Evolutionary conservation across 2,797 vertebrate species (phyloP), one percentile per base, ranked within the genome.

Genomic region (Alfaro cultratus): DNA sequence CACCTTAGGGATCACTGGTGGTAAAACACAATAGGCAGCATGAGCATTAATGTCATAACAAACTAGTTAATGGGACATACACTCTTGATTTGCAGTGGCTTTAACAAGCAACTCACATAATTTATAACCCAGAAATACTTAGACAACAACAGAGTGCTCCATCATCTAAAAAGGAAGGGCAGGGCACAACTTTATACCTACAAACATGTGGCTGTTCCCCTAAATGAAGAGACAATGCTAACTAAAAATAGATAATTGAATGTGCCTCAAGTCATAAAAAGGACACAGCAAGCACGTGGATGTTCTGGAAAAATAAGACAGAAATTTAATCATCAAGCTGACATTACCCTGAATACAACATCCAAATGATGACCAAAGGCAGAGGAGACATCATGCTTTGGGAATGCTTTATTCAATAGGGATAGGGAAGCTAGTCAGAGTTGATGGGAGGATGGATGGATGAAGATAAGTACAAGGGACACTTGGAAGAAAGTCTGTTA

Each of bases 1-100:
- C 91, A 99, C 98, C 91, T 97, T 97, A 1, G 98, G 99, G 93
- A 99, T 99, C 92, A 99, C 99, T 99, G 83, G 45, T 10, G 1
- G 0, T 5, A 72, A 55, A 71, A 73, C 70, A 79, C 55, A 78
- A 0, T 43, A 29, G 4, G 4, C 53, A 26, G 18, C 5, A 67
- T 3, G 12, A 79, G 10, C 21, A 1, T 57, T 34, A 64, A 75
- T 15, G n/a, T 47, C 18, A 3, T 1, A 21, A 16, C 60, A 41
- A 43, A 36, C 10, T n/a, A 13, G 26, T 0, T 3, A 73, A 53
- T 41, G 43, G 49, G 29, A 80, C 2, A 57, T 31, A 78, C 2
- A 57, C 36, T 36, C 62, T 67, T 36, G 1, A 70, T 43, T n/a
- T 11, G 23, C 9, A n/a, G 2, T 43, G 23, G 41, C 23, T n/a